These are phyloP conservation scores for Gouania willdenowi DNA, from an alignment of 2,797 vertebrate genomes.

Conservation along the genomic window DNA sequence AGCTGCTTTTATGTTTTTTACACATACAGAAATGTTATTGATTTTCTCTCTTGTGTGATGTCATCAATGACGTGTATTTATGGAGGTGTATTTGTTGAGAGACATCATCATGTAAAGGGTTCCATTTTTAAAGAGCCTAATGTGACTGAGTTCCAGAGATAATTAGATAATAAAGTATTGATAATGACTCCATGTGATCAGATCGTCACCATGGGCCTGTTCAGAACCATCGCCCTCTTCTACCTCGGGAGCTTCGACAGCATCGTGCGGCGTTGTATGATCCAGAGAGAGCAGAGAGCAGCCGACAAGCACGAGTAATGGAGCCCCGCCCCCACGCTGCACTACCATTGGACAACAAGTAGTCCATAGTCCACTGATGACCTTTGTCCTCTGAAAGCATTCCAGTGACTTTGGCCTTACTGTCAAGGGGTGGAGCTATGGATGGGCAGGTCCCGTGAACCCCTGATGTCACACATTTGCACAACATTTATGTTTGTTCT, in stretches of 20 bases:
- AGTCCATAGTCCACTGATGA: slow-evolving; percentile 43
- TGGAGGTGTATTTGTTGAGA: too few relatives aligned
- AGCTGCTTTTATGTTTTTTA: too few relatives aligned
- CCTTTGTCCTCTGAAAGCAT: slow-evolving; percentile 34
- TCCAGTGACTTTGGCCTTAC: slow-evolving; percentile 45
- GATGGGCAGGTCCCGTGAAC: slow-evolving; percentile 14
- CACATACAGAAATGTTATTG: too few relatives aligned
- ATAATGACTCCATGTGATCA: too few relatives aligned
- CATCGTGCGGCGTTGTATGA: slow-evolving; percentile 97
- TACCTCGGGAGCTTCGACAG: slow-evolving; percentile 97
- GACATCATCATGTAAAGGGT: too few relatives aligned
- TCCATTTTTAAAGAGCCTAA: too few relatives aligned
- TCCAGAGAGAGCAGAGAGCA: slow-evolving; percentile 86
- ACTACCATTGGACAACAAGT: slow-evolving; percentile 12
- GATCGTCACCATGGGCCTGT: slow-evolving; percentile 96
- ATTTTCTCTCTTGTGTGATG: too few relatives aligned
- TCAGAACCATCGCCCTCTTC: slow-evolving; percentile 92
- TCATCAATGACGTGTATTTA: too few relatives aligned
- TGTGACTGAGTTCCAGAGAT: too few relatives aligned
- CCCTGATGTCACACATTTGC: slow-evolving; percentile 11
- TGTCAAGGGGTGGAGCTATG: too few relatives aligned
- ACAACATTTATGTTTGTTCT: slow-evolving; percentile 29
- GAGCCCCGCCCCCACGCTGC: slow-evolving; percentile 3
- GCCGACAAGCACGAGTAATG: slow-evolving; percentile 85
- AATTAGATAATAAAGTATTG: too few relatives aligned